Evolutionary conservation across 2,888 invertebrate species (phyloP), one percentile per base, ranked within the genome.

Genomic region (Idaea dimidiata): DNA sequence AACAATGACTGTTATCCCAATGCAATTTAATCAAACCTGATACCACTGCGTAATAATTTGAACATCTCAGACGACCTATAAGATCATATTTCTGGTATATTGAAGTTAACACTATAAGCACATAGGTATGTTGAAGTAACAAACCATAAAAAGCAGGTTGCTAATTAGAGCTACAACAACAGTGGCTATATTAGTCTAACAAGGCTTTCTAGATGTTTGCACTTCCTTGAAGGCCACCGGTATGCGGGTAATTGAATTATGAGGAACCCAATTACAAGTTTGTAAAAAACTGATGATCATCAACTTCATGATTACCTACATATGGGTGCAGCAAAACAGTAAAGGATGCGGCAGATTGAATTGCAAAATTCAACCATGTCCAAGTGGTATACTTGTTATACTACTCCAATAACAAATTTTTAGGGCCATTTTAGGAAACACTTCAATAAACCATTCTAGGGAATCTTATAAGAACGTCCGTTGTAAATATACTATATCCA

Each of bases 201-300:
- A 43, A 43, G 43, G 43, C 43, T 43, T 43, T 43, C 43, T 43
- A 43, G 14, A 43, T 43, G 43, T 43, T 14, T 10, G 43, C 14
- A 10, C 43, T 43, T 43, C 43, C 31, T 57, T 17, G 33, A 55
- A 31, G 54, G 2, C 17, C 17, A 56, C 33, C 65, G 55, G 55
- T 14, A 43, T 10, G 14, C 14, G 43, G 43, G 8, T 43, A 43
- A 43, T 33, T 33, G 14, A 33, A 33, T 43, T 43, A 8, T 43
- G 2, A 43, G 43, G 10, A 43, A 43, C 7, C 7, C 43, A 14
- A 10, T 43, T 43, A 43, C 10, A 10, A 43, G 10, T 24, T 1
- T 24, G 24, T 24, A 10, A 43, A 10, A 10, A 43, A 14, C 8
- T 10, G 7, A 32, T 33, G 14, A 33, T 33, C 14, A 1, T n/a